Evolutionary conservation across 2,888 invertebrate species (phyloP), one percentile per base, ranked within the genome.

Genomic region (Tricholauxania praeusta): DNA sequence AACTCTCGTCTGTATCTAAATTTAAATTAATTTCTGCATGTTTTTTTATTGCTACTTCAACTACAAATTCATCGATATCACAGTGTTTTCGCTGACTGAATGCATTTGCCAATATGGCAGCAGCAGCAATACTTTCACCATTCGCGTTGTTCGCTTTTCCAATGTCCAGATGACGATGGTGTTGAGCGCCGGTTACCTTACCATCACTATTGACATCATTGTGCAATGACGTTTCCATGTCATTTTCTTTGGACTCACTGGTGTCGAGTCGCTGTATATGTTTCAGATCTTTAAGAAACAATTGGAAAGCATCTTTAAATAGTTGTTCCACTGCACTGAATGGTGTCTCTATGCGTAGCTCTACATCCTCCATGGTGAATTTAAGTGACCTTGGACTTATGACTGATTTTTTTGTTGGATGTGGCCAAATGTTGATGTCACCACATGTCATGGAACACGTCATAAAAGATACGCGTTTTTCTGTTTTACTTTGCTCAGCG

Each of bases 401-500:
- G 76, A 90, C 89, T 48, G 92, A 90, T 73, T 91, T 91, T 0
- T 92, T 92, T 3, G 93, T 94, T 67, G 95, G 94, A 85, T 92
- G 92, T 47, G 95, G 95, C 95, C 94, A 95, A 39, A 94, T 89
- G 79, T 93, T 92, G 5, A 87, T 83, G 69, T 86, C 86, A 39
- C 93, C 93, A 86, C 95, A 95, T 17, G 93, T 89, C 90, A 95
- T 94, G 81, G 92, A 92, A 87, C 95, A 95, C 10, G 93, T 93
- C 55, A 91, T 89, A 78, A 94, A 88, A 8, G 93, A 92, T 79
- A 92, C 74, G 89, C 89, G 85, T 74, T 84, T 81, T 78, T 76
- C 80, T 10, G 39, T 72, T 28, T 76, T 77, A 19, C 67, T 72
- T 12, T 52, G 62, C 15, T 49, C 67, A 17, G 69, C 66, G 82